Base-by-base conservation (phyloP, 2,797 vertebrate species). In the Leptodactylus fallax region DNA sequence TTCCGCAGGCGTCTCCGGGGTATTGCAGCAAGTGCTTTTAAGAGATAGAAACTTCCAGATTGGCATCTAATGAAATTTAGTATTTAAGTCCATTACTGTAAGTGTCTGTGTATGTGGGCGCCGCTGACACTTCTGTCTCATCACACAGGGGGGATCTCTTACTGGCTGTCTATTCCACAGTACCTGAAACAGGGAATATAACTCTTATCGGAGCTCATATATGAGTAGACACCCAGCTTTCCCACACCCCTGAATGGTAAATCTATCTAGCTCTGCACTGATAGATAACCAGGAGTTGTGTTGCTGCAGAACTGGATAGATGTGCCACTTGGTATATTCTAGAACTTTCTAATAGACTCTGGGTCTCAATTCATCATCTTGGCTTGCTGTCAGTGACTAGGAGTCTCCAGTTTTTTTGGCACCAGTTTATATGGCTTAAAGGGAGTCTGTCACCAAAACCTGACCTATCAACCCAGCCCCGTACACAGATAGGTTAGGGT, bases 1-100 rank as follows among this genome's bases (percentile, higher is more conserved):
- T 87, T 84, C 81, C 55, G 45, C 0, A 0, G n/a, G 21, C 16
- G 58, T 74, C 82, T 78, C 71, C 16, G 3, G 36, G 45, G 58
- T n/a, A 13, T 5, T 61, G 23, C 17, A 56, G 27, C 27, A 23
- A 81, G 65, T 0, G 5, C 1, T 63, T 74, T 80, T 83, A 0
- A 23, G 0, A 81, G 72, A 19, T 49, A 79, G 65, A 69, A 61
- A 49, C 67, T 88, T 90, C 0, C 67, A 80, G 53, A 87, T 67
- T 82, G 85, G 76, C 6, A 0, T 79, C 85, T 85, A 85, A 85
- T 85, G 79, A 81, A 81, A 88, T 85, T 76, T 82, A 65, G 45
- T 79, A 67, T 85, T 85, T 79, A 86, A 71, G 79, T 51, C 72
- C 49, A 0, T 87, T 78, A 87, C 36, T n/a, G 61, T 72, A 83